Base-by-base conservation (phyloP, 2,797 vertebrate species). In the Phrynocephalus vlangalii region DNA sequence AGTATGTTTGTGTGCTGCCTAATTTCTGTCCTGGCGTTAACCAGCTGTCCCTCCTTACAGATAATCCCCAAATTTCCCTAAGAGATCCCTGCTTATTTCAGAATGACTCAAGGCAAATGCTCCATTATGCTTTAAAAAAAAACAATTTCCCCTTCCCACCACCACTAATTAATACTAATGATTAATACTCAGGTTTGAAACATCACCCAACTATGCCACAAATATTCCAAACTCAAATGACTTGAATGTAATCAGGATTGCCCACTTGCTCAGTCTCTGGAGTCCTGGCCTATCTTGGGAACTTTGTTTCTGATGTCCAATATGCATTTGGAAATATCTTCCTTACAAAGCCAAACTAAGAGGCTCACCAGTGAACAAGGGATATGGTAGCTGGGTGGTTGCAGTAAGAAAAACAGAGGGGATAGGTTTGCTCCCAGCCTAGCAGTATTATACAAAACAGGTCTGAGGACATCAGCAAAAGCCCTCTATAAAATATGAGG, bases 321-420 rank as follows among this genome's bases (percentile, higher is more conserved):
- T 85, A 89, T 90, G 90, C 86, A 88, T 94, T 94, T 95, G 90
- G 92, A 94, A 94, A 92, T 0, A 0, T 90, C 92, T 93, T 92
- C 92, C 91, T 93, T 86, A 91, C 87, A 89, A 94, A 92, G 82
- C 84, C 15, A 0, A 91, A 85, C 50, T 24, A 79, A 87, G 48
- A 30, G 0, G 48, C 38, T 52, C 44, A 60, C 48, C 26, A 80
- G 52, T 77, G 26, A 70, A 5, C 50, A 91, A 80, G 70, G 38
- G 86, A 86, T 86, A 86, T 52, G 88, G 44, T 63, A 71, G 38
- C 9, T 2, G 10, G 1, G 48, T 86, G 77, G 38, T 88, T 90
- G 88, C 79, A 84, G 60, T 79, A 38, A 75, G 77, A 82, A 67
- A 56, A 13, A 91, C 56, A 89, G 71, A 63, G 22, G 90, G 28